These are phyloP conservation scores for Chamaetylas fuelleborni DNA, from an alignment of 2,113 vertebrate species.

Conservation along the genomic window DNA sequence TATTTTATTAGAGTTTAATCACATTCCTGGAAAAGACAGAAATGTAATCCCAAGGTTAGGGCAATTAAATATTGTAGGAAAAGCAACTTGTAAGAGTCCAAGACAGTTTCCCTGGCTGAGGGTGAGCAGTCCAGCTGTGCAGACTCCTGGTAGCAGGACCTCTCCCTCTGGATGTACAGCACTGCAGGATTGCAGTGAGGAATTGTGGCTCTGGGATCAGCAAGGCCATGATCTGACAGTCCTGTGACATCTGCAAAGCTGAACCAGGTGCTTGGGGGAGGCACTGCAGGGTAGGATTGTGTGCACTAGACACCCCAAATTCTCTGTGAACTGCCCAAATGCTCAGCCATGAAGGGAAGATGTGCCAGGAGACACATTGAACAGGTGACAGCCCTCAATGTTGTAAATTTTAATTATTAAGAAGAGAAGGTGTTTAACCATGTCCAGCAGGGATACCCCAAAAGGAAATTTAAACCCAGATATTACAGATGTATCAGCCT, in stretches of 20 bases:
- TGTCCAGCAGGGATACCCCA: background rate
- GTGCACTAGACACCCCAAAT: background rate
- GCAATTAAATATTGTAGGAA: background rate
- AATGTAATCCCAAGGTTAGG: background rate
- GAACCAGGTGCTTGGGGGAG: background rate
- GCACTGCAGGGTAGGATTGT: background rate
- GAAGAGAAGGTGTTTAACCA: background rate
- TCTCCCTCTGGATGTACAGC: accelerated
- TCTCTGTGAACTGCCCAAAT: too few relatives aligned
- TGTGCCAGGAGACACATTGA: background rate
- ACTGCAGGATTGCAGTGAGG: background rate
- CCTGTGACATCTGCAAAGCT: background rate
- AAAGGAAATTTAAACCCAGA: background rate
- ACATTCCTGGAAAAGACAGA: background rate
- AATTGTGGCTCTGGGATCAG: background rate
- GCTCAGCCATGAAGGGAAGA: background rate
- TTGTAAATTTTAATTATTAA: background rate
- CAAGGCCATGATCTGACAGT: accelerated
- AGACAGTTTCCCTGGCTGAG: background rate
- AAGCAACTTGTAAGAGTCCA: background rate
- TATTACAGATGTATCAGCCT: background rate
- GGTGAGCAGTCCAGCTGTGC: background rate
- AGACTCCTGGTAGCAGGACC: background rate
- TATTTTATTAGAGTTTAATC: slow-evolving; percentile 47
- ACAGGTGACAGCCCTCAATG: background rate